Base-by-base conservation (phyloP, 2,888 invertebrate species). In the Amorpha juglandis region DNA sequence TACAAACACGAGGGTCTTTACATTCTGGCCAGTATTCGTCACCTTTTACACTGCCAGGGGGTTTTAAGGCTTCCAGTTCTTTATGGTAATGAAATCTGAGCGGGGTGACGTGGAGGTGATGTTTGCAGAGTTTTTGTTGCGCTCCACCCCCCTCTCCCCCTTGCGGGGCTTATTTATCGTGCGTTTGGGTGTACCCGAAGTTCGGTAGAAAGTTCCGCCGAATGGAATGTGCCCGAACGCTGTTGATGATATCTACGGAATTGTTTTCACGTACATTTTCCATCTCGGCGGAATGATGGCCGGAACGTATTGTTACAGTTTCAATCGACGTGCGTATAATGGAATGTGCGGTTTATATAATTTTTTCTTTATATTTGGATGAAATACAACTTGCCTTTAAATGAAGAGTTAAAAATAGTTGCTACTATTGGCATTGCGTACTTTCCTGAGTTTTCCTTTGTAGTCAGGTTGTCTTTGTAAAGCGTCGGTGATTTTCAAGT, bases 31-130 rank as follows among this genome's bases (percentile, higher is more conserved):
- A 89, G 82, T 84, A 83, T 86, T 89, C 90, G 88, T 92, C 92
- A 91, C 92, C 91, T 91, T 91, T 91, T 91, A 90, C 89, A 90
- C 89, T 90, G 90, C 88, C 84, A 87, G 88, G 91, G 92, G 92
- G 91, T 91, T 92, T 92, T 92, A 92, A 93, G 92, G 92, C 92
- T 89, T 89, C 87, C 90, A 92, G 92, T 93, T 92, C 92, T 93
- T 93, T 93, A 93, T 93, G 93, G 91, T 93, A 93, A 93, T 93
- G 93, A 93, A 93, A 93, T 93, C 93, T 93, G 93, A 92, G 91
- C 92, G 88, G 92, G 92, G 92, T 92, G 93, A 92, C 90, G 91
- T 87, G 84, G 89, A 91, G 91, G 91, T 92, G 92, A 91, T 91
- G 92, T 84, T 81, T 90, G 86, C 79, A 89, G 90, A 91, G 92